Evolutionary conservation across 2,888 invertebrate genomes (phyloP), one percentile per base, ranked within the genome.

Genomic region (Iphiclides podalirius): DNA sequence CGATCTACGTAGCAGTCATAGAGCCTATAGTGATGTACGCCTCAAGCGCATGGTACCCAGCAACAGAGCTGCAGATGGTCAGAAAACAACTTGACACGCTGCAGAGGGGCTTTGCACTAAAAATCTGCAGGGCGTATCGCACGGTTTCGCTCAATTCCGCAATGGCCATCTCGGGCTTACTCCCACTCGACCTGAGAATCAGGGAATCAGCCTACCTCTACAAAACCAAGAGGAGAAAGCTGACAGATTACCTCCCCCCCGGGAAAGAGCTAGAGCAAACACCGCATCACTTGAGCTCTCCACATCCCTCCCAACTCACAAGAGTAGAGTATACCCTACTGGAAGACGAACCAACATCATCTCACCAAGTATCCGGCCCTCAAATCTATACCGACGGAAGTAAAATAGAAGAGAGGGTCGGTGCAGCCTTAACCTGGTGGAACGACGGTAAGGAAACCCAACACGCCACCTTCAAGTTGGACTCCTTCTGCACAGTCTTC

Each of bases 331-430:
- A 20, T 3, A 34, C 15, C 4, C 23, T 37, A 4, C 26, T 52
- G 1, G 43, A 50, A 7, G 11, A n/a, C 20, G 7, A 13, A 43
- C 14, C n/a, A 17, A 42, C 12, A 37, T 28, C 14, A 14, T 31
- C 11, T 14, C 46, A 15, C 39, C 31, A 37, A 13, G 14, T 6
- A 16, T n/a, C 20, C 33, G 34, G n/a, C 2, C 39, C 39, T 9
- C 23, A 44, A 4, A 42, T 58, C 1, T 60, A 44, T 15, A 58
- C 56, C 0, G 58, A 60, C 23, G 57, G 57, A 4, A 57, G 58
- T 13, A 58, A 60, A 35, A 46, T 54, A 1, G 54, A 53, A 6
- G 53, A 47, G 0, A 54, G 44, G 39, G 57, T 57, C 0, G 60
- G n/a, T 6, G 57, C 55, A 0, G 58, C 45, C 8, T 17, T 53